Conservation (phyloP, 2,888 invertebrate species). For the Dinocampus coccinellae region DNA sequence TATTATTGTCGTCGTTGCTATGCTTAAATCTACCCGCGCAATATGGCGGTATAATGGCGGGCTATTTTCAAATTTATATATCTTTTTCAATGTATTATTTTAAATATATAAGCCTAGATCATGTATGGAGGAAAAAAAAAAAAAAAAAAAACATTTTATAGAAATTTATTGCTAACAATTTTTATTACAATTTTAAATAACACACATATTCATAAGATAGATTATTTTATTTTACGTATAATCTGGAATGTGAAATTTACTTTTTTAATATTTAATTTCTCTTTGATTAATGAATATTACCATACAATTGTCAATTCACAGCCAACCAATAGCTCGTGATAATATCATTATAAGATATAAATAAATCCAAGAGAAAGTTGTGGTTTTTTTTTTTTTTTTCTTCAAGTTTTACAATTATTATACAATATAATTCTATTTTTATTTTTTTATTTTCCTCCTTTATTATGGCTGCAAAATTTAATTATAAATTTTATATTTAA, state of each 20-base stretch:
- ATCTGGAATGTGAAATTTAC: slow-evolving; percentile 21
- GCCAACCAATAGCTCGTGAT: slow-evolving; percentile 18
- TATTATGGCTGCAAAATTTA: not conserved
- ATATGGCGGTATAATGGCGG: slow-evolving; percentile 17
- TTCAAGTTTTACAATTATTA: slow-evolving; percentile 27
- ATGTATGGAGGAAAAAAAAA: no score
- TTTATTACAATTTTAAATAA: slow-evolving; percentile 21
- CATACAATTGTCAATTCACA: slow-evolving; percentile 34
- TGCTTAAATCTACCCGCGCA: not conserved
- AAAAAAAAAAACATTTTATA: no score
- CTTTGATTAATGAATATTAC: slow-evolving; percentile 24
- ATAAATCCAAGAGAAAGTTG: slow-evolving; percentile 16
- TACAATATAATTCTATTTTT: slow-evolving; percentile 35
- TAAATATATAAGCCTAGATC: no score
- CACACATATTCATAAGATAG: not conserved
- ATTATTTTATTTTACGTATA: not conserved
- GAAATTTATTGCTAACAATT: slow-evolving; percentile 7
- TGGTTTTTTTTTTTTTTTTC: slow-evolving; percentile 7
- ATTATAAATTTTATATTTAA: not conserved
- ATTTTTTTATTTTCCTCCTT: slow-evolving; percentile 12
- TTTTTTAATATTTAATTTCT: slow-evolving; percentile 8
- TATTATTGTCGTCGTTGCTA: not conserved
- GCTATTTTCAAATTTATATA: not conserved
- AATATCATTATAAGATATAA: slow-evolving; percentile 6
- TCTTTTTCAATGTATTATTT: not conserved